phyloP scores from a whole-genome alignment of 2,113 vertebrate genomes.

The Thalassoma bifasciatum region DNA sequence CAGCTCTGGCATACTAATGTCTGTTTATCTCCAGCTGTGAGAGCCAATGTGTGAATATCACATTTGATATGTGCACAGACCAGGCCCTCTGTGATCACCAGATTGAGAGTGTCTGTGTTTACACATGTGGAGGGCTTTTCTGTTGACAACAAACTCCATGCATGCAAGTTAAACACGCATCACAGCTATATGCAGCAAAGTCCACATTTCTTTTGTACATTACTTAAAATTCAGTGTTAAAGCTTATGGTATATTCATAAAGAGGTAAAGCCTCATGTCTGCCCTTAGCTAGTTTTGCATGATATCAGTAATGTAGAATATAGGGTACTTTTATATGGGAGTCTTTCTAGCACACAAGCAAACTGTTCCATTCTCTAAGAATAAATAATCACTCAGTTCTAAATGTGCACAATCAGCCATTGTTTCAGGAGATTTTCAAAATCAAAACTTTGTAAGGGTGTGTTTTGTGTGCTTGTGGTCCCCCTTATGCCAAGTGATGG shows the following conservation, averaged over 20 bases:
- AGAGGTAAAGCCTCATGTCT: background rate
- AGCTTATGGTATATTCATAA: background rate
- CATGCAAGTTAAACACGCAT: background rate
- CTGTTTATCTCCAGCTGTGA: conserved; percentile 51
- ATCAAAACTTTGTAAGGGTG: background rate
- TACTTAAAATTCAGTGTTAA: background rate
- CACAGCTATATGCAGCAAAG: background rate
- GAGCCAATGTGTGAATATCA: conserved; percentile 33
- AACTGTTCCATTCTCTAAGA: too few species aligned
- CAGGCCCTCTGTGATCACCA: background rate
- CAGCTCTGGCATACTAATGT: conserved; percentile 27
- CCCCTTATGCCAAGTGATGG: conserved; percentile 1
- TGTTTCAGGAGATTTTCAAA: background rate
- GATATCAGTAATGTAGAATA: too few species aligned
- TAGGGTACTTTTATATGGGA: too few species aligned
- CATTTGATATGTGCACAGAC: background rate
- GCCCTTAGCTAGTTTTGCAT: too few species aligned
- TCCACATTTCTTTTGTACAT: background rate
- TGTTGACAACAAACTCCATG: background rate
- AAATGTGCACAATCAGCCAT: background rate
- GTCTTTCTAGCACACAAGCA: too few species aligned
- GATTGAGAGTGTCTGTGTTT: background rate
- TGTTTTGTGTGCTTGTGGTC: background rate
- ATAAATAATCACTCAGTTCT: background rate
- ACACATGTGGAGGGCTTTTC: background rate